Percentiles rank a stretch among this genome's conserved stretches.
Evolutionary conservation across 92 coral and sea anemone genomes (phyloP).

Genomic region (Siderastrea radians): DNA sequence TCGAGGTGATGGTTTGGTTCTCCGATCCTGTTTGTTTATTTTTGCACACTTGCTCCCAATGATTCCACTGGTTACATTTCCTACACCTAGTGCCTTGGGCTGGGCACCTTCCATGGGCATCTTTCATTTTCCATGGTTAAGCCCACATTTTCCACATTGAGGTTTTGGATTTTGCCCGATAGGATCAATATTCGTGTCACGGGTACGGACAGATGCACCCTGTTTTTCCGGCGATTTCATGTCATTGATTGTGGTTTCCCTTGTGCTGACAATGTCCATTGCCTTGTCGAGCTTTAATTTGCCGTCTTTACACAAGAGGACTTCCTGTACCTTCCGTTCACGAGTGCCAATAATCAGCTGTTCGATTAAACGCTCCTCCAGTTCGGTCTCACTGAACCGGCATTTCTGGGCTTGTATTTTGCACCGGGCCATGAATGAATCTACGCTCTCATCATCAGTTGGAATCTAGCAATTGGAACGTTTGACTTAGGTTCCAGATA

Average conservation of each 20-base stretch:
- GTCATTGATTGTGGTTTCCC: too few relatives aligned
- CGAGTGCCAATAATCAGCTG: too few relatives aligned
- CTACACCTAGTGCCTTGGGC: conserved; percentile 19
- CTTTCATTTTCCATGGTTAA: neutral
- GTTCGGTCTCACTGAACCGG: conserved; percentile 6
- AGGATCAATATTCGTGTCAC: conserved; percentile 5
- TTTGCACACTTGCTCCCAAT: conserved; percentile 28
- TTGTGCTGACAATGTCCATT: too few relatives aligned
- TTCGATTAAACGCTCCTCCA: too few relatives aligned
- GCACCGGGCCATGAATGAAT: neutral
- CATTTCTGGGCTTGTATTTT: neutral
- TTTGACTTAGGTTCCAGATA: neutral
- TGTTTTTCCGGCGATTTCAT: neutral
- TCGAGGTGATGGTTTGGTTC: neutral
- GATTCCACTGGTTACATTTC: conserved; percentile 21
- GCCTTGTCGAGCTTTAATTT: too few relatives aligned
- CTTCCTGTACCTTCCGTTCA: too few relatives aligned
- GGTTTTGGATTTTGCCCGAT: neutral
- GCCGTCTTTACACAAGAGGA: too few relatives aligned
- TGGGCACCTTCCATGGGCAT: neutral
- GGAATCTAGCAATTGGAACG: neutral
- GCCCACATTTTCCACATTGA: conserved; percentile 23
- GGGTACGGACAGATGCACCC: neutral
- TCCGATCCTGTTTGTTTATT: neutral
- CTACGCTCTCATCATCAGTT: neutral